Conservation (phyloP, 2,797 vertebrate species). For the Heteromormyrus szaboi region DNA sequence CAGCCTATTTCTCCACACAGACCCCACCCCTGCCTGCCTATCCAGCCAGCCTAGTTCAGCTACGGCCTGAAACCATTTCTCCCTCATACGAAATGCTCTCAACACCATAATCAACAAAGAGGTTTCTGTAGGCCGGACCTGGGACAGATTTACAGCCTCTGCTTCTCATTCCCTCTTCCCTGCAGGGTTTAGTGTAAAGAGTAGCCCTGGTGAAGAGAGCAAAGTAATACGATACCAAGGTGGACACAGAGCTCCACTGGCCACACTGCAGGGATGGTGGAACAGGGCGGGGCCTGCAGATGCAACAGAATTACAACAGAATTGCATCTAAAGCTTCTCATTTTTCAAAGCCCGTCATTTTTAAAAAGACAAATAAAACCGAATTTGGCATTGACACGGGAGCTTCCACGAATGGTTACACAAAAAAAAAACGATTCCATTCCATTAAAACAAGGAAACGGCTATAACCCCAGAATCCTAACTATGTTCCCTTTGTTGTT, state of each 20-base stretch:
- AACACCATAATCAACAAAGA: conserved; percentile 34
- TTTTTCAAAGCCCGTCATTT: neutral
- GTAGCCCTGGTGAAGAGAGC: neutral
- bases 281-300: neutral
- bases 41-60: conserved; percentile 40
- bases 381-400: neutral
- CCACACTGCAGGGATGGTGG: neutral
- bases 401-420: neutral
- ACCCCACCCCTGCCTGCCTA: conserved; percentile 9
- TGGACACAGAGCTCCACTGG: neutral
- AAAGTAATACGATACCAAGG: neutral
- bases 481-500: neutral
- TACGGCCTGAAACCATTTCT: conserved; percentile 39
- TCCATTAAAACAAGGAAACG: neutral
- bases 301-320: neutral
- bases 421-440: neutral
- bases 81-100: conserved; percentile 30
- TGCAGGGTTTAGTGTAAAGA: neutral
- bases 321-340: neutral
- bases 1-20: neutral
- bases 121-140: conserved; percentile 26
- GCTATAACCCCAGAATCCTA: neutral
- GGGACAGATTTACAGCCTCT: conserved; percentile 36
- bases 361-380: neutral
- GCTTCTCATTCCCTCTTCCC: conserved; percentile 38